These are phyloP conservation scores for Philotrypesis tridentata DNA, from an alignment of 1,140 invertebrate species.

Conservation along the genomic window DNA sequence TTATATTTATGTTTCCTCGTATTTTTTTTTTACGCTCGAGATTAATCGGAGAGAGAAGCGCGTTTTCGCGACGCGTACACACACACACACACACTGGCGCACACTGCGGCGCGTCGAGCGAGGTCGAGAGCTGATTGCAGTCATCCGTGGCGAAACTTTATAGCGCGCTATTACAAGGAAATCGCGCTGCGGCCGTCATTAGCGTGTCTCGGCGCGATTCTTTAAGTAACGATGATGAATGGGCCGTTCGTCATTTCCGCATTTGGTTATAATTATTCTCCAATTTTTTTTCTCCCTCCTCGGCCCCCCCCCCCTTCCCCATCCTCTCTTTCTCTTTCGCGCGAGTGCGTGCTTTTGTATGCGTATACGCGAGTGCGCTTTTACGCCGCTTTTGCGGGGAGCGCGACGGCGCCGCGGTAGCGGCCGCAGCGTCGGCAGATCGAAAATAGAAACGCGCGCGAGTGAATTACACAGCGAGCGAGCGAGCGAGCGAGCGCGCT, in stretches of 20 bases:
- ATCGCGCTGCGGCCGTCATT: slow-evolving; percentile 38
- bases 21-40: neutral
- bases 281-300: neutral
- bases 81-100: no score
- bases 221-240: slow-evolving; percentile 46
- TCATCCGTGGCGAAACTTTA: slow-evolving; percentile 42
- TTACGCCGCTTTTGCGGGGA: neutral
- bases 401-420: neutral
- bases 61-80: neutral
- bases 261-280: slow-evolving; percentile 42
- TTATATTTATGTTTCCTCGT: no score
- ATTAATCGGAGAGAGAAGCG: slow-evolving; percentile 11
- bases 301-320: no score
- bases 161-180: slow-evolving; percentile 41
- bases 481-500: slow-evolving; percentile 7
- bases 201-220: slow-evolving; percentile 29
- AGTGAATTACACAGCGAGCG: slow-evolving; percentile 29
- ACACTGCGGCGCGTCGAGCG: no score
- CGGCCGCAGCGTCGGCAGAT: no score
- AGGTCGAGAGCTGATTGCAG: slow-evolving; percentile 34
- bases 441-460: slow-evolving; percentile 37
- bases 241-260: slow-evolving; percentile 33
- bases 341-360: neutral
- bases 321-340: neutral
- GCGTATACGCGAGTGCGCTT: neutral